These are phyloP conservation scores for Hypselothyrea guttata DNA, from an alignment of 2,888 invertebrate genomes.

Conservation along the genomic window DNA sequence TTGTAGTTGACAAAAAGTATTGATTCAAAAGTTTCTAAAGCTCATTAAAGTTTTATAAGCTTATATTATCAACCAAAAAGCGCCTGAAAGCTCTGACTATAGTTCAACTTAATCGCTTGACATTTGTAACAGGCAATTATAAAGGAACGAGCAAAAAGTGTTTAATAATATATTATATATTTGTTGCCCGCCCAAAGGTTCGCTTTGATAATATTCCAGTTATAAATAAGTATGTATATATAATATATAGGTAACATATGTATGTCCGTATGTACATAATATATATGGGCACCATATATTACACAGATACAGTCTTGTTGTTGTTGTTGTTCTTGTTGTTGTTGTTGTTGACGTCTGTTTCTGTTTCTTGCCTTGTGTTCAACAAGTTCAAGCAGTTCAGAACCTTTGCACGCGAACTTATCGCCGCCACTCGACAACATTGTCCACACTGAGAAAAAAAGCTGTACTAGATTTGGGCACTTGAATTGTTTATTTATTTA, in stretches of 20 bases:
- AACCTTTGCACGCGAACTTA: slow-evolving; percentile 77
- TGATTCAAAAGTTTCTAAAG: neutral
- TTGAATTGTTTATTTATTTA: too few relatives aligned
- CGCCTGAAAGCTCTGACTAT: neutral
- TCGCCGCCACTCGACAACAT: slow-evolving; percentile 54
- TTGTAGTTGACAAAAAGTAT: too few relatives aligned
- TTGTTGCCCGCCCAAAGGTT: slow-evolving; percentile 27
- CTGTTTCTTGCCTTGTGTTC: slow-evolving; percentile 42
- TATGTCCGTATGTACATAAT: slow-evolving; percentile 3
- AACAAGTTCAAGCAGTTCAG: slow-evolving; percentile 73
- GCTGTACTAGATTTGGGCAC: too few relatives aligned
- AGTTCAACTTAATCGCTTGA: slow-evolving; percentile 5
- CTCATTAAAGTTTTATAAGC: neutral
- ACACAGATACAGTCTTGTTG: slow-evolving; percentile 18
- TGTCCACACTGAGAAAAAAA: too few relatives aligned
- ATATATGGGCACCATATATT: slow-evolving; percentile 35
- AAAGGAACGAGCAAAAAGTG: slow-evolving; percentile 4
- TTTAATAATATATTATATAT: neutral
- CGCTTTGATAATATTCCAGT: slow-evolving; percentile 48
- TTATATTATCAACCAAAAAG: neutral
- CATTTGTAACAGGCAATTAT: slow-evolving; percentile 20
- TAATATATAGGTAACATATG: slow-evolving; percentile 39
- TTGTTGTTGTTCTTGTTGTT: slow-evolving; percentile 7
- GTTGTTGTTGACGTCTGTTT: slow-evolving; percentile 6
- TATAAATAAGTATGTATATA: slow-evolving; percentile 22